Evolutionary conservation across 2,797 vertebrate genomes (phyloP), one percentile per base, ranked within the genome.

Genomic region (Myripristis murdjan): DNA sequence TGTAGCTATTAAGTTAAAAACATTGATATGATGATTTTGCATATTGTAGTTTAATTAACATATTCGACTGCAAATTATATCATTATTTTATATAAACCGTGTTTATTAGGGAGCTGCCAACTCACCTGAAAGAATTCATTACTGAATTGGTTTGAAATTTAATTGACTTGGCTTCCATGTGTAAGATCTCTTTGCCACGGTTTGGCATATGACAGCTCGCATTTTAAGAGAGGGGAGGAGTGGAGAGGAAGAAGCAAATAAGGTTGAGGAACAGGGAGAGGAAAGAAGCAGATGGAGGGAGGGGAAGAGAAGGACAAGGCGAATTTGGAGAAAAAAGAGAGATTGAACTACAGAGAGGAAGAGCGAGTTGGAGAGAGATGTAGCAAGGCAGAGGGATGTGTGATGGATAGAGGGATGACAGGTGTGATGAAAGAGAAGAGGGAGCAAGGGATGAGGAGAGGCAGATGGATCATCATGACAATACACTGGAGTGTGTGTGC

Each of bases 391-490:
- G 79, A 89, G 70, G 84, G 55, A 78, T 43, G 76, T 61, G 64
- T 88, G 85, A 90, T 87, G 69, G 78, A 87, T 84, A 69, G 72
- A 81, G 82, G 71, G 75, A 84, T 87, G 74, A 75, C 70, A 75
- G 69, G 77, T 87, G 73, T 87, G 83, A 87, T 84, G 77, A 86
- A 87, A 77, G 81, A 86, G 75, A 60, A 52, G 64, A 73, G 60
- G 73, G 70, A 89, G 75, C 69, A 47, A 47, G 82, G 79, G 78
- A 86, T 64, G 75, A 71, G 82, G 74, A 79, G 77, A 79, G 70
- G 75, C 84, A 87, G 82, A 87, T 84, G 84, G 82, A 84, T 83
- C 84, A 80, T 84, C 71, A 79, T 80, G 81, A 64, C 73, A 73
- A 77, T 75, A 75, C 49, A 59, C 66, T 47, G 18, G 37, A 23